Base-by-base conservation (phyloP, 2,888 invertebrate species). In the Allygus modestus region DNA sequence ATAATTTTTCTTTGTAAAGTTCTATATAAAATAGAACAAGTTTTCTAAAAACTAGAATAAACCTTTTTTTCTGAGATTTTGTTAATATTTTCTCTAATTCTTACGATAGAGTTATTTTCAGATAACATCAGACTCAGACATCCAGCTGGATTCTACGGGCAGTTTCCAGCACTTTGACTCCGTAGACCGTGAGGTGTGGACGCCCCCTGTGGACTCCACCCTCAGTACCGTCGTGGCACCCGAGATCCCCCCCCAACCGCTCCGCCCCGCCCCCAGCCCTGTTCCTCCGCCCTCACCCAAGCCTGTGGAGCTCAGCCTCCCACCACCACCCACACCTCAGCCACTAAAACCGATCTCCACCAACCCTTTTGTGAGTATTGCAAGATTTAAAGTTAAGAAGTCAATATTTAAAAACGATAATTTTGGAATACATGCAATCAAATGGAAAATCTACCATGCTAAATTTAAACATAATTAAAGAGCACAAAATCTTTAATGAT, bases 101-200 rank as follows among this genome's bases (percentile, higher is more conserved):
- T n/a, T n/a, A n/a, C n/a, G n/a, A n/a, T n/a, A n/a, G n/a, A 4
- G 37, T 54, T 54, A 54, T 54, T 89, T 89, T 17, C 89, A 94
- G 94, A 92, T 94, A 46, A 92, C 93, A 87, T 94, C 94, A 0
- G 94, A 94, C 85, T 93, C 94, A n/a, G 94, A 94, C 88, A 92
- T 94, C 85, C 91, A 93, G 85, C 90, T 94, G 82, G 93, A 93
- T 88, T 92, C 86, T n/a, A 92, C 92, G 77, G 94, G 94, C 73
- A 94, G 93, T 87, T 94, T 94, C 89, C 93, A 93, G 88, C 91
- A 94, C 58, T 94, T 94, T 89, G 94, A 94, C 87, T 92, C 93
- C 17, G 92, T 93, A 46, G 94, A 94, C 88, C 91, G 92, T 1
- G 65, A 65, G 65, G 85, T 93, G 93, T 88, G 90, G 81, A 58